Percentiles rank a stretch among this genome's conserved stretches.
Conservation (phyloP, 2,888 invertebrate species). For the Oxycera nigricornis region DNA sequence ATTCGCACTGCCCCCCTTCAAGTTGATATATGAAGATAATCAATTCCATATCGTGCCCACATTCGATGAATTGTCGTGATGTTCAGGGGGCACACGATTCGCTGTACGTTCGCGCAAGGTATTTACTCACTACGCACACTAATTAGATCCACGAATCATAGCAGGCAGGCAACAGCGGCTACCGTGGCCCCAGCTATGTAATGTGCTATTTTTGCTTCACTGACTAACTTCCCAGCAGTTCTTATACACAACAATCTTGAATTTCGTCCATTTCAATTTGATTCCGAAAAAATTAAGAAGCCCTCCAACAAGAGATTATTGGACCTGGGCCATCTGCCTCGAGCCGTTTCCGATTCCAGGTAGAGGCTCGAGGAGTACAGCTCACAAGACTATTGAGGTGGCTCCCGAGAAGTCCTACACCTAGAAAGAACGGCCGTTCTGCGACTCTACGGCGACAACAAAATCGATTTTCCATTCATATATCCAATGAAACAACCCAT, state of each 20-base stretch:
- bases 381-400: not conserved
- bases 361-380: not conserved
- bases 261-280: not conserved
- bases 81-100: not conserved
- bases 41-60: not conserved
- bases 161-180: not conserved
- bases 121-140: slow-evolving; percentile 30
- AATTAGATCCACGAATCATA: slow-evolving; percentile 24
- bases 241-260: not conserved
- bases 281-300: not conserved
- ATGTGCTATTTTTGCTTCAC: slow-evolving; percentile 31
- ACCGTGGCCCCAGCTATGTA: slow-evolving; percentile 27
- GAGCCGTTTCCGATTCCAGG: not conserved
- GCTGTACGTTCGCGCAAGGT: not conserved
- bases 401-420: not conserved
- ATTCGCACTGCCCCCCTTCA: too few species aligned
- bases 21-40: too few species aligned
- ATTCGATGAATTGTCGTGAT: not conserved
- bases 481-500: not conserved
- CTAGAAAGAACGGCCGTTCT: not conserved
- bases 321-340: not conserved
- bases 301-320: not conserved
- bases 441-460: slow-evolving; percentile 5
- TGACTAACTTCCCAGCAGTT: slow-evolving; percentile 6
- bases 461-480: slow-evolving; percentile 21